These are phyloP conservation scores for Hemaris fuciformis DNA, from an alignment of 2,888 invertebrate genomes.

Conservation along the genomic window DNA sequence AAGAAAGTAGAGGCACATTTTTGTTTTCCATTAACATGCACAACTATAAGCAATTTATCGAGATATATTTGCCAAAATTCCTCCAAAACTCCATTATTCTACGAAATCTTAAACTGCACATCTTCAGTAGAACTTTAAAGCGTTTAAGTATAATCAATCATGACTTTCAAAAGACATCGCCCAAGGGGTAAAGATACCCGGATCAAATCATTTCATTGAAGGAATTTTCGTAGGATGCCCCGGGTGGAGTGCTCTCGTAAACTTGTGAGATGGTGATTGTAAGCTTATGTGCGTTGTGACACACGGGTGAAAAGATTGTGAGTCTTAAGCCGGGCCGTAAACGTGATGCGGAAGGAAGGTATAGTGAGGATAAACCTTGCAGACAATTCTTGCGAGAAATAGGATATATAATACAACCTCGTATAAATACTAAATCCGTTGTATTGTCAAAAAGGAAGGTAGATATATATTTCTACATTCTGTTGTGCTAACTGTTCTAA, in stretches of 20 bases:
- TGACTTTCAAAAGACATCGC: neutral
- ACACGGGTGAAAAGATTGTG: neutral
- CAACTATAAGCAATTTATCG: too few species aligned
- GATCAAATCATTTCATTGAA: constrained; percentile 51
- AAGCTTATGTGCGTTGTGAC: constrained; percentile 31
- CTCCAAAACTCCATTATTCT: too few species aligned
- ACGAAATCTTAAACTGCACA: neutral
- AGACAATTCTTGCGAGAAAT: too few species aligned
- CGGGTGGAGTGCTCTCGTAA: constrained; percentile 39
- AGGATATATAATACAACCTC: too few species aligned
- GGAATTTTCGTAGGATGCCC: constrained; percentile 45
- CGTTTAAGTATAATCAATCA: neutral
- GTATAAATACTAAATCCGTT: too few species aligned
- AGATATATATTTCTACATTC: too few species aligned
- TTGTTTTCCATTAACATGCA: too few species aligned
- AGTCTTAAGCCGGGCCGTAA: neutral
- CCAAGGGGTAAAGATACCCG: constrained; percentile 25
- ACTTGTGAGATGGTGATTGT: constrained; percentile 44
- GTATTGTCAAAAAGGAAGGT: too few species aligned
- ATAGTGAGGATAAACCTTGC: too few species aligned
- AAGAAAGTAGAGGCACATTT: too few species aligned
- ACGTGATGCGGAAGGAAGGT: neutral
- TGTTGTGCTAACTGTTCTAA: too few species aligned
- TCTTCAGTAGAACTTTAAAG: neutral
- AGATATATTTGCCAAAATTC: too few species aligned